A percentile compares a stretch with the other conserved stretches of the same genome.
Evolutionary conservation across 2,113 vertebrate species (phyloP).

Genomic region (Isurus oxyrinchus): DNA sequence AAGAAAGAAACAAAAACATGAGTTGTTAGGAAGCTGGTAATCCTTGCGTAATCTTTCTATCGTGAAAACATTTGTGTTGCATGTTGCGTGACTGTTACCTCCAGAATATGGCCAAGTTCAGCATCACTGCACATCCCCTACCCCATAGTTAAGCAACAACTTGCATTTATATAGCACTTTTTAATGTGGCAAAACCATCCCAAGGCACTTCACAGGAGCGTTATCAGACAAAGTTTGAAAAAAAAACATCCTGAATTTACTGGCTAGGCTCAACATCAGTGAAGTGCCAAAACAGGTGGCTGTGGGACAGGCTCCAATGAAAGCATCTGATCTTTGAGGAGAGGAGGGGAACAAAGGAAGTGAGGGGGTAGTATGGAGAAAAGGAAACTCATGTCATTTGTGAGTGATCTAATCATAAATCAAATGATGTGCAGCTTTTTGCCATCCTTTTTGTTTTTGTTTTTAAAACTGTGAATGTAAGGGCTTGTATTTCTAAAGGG

Average conservation of each 20-base stretch:
- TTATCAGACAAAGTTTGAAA: neutral
- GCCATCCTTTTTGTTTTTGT: neutral
- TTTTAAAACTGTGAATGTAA: neutral
- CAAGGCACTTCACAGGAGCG: neutral
- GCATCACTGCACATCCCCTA: neutral
- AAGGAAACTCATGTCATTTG: neutral
- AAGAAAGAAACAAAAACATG: neutral
- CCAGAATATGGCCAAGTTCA: neutral
- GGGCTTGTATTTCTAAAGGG: neutral
- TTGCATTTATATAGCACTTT: neutral
- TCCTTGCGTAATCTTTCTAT: neutral
- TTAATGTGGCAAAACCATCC: neutral
- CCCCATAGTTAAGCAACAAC: neutral
- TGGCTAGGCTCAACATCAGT: neutral
- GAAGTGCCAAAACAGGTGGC: neutral
- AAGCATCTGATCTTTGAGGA: neutral
- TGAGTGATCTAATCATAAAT: neutral
- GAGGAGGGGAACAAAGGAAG: neutral
- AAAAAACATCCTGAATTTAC: neutral
- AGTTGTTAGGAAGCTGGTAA: neutral
- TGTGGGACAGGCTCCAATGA: neutral
- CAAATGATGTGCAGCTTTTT: neutral
- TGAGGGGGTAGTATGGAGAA: neutral
- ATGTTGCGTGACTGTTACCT: neutral
- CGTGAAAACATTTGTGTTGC: neutral